These are phyloP conservation scores for Noctilio leporinus DNA, from an alignment of 2,113 vertebrate species.

Conservation along the genomic window DNA sequence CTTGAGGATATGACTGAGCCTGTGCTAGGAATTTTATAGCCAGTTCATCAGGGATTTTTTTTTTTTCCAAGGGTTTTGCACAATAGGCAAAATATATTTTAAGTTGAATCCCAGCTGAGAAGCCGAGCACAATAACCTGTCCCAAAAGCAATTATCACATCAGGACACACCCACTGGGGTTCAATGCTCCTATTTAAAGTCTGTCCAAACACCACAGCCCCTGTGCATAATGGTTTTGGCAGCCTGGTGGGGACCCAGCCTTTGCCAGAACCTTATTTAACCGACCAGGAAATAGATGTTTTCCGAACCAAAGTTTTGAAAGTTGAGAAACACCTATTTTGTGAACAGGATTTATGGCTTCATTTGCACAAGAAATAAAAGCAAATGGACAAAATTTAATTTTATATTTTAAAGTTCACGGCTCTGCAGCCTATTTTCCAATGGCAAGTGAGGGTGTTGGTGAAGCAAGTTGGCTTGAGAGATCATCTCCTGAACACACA, in stretches of 20 bases:
- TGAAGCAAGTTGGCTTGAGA: not conserved
- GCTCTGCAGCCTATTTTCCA: not conserved
- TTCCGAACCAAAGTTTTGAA: slow-evolving; percentile 37
- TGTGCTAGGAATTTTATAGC: slow-evolving; percentile 39
- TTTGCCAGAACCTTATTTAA: slow-evolving; percentile 44
- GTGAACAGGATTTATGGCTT: slow-evolving; percentile 34
- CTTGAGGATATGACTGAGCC: slow-evolving; percentile 42
- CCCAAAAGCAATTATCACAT: slow-evolving; percentile 61
- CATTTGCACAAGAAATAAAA: not conserved
- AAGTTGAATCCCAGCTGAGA: not conserved
- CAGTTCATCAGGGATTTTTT: slow-evolving; percentile 31
- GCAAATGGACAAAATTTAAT: slow-evolving; percentile 19
- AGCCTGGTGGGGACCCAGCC: slow-evolving; percentile 5
- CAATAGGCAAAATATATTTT: slow-evolving; percentile 42
- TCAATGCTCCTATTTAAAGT: slow-evolving; percentile 52
- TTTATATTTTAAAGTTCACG: not conserved
- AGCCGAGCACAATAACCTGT: slow-evolving; percentile 38
- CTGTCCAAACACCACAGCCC: slow-evolving; percentile 41
- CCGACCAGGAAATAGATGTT: slow-evolving; percentile 59
- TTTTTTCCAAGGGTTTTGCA: slow-evolving; percentile 38
- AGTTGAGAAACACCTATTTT: slow-evolving; percentile 56
- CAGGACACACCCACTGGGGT: slow-evolving; percentile 34
- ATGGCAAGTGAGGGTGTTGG: not conserved
- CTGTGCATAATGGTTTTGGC: slow-evolving; percentile 50
- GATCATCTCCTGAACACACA: not conserved